Conservation (phyloP, 2,888 invertebrate genomes). For the Microchrysa polita region DNA sequence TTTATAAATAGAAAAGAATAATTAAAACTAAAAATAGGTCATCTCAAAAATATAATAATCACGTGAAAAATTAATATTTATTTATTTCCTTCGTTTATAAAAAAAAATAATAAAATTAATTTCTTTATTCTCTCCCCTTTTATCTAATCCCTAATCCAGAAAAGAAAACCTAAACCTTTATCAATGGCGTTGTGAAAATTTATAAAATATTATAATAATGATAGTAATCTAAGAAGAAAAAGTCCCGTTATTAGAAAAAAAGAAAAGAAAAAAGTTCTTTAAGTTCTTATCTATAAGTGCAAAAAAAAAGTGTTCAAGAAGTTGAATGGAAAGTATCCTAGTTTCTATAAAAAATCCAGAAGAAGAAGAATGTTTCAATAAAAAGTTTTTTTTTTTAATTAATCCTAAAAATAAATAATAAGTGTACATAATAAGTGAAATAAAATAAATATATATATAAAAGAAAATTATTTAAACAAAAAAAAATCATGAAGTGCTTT, state of each 20-base stretch:
- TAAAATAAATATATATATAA: no score
- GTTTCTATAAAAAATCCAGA: constrained; percentile 3
- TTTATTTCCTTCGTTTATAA: no score
- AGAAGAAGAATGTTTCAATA: neutral
- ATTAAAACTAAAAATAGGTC: no score
- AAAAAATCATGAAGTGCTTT: constrained; percentile 49
- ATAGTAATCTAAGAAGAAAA: constrained; percentile 22
- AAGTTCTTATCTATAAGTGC: neutral
- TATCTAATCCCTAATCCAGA: neutral
- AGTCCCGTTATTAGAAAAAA: neutral
- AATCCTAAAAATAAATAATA: constrained; percentile 19
- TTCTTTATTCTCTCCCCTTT: no score
- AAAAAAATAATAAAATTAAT: no score
- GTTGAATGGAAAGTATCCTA: neutral
- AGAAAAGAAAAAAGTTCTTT: neutral
- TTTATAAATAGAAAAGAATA: no score
- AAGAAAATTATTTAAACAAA: constrained; percentile 39
- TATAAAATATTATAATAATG: constrained; percentile 27
- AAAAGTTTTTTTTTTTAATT: neutral
- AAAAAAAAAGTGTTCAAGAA: constrained; percentile 22
- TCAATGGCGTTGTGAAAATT: constrained; percentile 16
- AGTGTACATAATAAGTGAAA: neutral
- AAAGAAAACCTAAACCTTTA: constrained; percentile 4
- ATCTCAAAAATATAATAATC: no score
- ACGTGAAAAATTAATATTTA: neutral